phyloP scores from a whole-genome alignment of 2,797 vertebrate species.

The Distichodus sexfasciatus region DNA sequence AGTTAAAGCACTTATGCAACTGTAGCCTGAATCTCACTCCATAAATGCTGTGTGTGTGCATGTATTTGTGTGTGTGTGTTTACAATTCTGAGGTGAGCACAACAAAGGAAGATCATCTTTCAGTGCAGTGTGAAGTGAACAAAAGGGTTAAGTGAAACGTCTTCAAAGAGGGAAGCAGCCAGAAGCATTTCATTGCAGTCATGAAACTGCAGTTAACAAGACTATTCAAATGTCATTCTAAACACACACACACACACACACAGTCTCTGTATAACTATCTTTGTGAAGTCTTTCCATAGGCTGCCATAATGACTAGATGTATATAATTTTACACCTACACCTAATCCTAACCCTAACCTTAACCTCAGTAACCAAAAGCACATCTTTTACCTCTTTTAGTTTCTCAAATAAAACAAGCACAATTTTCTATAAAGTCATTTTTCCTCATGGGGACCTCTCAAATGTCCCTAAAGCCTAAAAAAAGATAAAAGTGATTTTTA shows the following conservation, averaged over 20 bases:
- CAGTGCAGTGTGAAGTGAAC: constrained; percentile 31
- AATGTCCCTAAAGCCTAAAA: no score
- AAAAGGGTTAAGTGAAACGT: constrained; percentile 20
- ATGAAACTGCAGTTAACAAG: constrained; percentile 9
- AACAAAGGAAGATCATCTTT: constrained; percentile 23
- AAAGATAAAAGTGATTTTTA: no score
- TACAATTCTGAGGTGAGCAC: constrained; percentile 23
- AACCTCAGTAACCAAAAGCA: no score
- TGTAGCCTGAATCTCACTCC: background rate
- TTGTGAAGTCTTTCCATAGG: no score
- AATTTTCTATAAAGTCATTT: no score
- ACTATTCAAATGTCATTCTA: background rate
- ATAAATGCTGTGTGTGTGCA: background rate
- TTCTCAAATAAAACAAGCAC: no score
- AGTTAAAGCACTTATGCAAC: constrained; percentile 3
- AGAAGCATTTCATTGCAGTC: constrained; percentile 6
- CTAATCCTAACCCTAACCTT: no score
- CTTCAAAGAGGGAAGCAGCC: background rate
- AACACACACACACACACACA: background rate
- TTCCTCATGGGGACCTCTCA: no score
- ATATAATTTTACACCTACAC: no score
- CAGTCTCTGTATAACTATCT: no score
- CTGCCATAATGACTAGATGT: no score
- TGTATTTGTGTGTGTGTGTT: background rate
- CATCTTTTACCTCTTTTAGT: no score